These are phyloP conservation scores for Aporophyla lueneburgensis DNA, from an alignment of 2,888 invertebrate species.

Conservation along the genomic window DNA sequence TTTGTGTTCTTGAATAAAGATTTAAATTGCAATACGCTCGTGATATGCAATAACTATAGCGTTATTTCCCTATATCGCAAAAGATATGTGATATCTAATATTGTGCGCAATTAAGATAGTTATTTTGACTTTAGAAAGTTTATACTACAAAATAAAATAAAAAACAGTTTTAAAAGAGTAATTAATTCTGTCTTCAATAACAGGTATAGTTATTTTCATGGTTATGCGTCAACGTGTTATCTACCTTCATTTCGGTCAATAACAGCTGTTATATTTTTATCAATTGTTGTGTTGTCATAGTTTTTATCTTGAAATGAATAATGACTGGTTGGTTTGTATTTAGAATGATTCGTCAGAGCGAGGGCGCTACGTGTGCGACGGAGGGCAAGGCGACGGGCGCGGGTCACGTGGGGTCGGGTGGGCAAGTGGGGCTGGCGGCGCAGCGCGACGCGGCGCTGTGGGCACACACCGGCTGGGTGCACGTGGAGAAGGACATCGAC, in stretches of 20 bases:
- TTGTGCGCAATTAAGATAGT: constrained; percentile 35
- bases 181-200: not conserved
- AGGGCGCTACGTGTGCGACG: constrained; percentile 72
- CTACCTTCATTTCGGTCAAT: not conserved
- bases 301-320: not conserved
- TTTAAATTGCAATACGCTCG: constrained; percentile 23
- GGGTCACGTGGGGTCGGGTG: too few relatives aligned
- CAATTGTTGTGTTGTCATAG: not conserved
- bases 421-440: constrained; percentile 41
- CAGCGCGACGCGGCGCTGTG: constrained; percentile 92
- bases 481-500: constrained; percentile 94
- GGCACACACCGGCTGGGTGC: constrained; percentile 95
- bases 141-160: not conserved
- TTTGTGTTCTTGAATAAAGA: constrained; percentile 3
- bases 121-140: not conserved
- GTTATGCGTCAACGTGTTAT: constrained; percentile 1
- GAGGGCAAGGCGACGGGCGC: constrained; percentile 69
- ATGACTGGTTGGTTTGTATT: constrained; percentile 27
- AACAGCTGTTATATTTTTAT: not conserved
- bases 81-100: constrained; percentile 35
- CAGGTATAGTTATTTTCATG: not conserved
- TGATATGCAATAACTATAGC: not conserved
- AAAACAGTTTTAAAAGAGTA: not conserved
- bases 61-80: constrained; percentile 1
- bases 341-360: constrained; percentile 89